A percentile compares a stretch with the other conserved stretches of the same genome.
phyloP scores from a whole-genome alignment of 2,888 invertebrate species.

The Muscina levida region DNA sequence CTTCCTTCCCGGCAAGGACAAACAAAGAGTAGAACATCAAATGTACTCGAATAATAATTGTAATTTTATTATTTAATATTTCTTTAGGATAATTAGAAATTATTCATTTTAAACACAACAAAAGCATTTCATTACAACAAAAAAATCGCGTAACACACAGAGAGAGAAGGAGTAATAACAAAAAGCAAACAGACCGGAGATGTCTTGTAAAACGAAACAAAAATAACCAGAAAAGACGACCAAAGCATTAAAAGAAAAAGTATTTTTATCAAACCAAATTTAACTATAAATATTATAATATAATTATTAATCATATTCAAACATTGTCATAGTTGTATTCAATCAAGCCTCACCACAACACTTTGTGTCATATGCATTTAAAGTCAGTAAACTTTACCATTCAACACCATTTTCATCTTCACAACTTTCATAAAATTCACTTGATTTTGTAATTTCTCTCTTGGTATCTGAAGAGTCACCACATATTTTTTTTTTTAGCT shows the following conservation, averaged over 20 bases:
- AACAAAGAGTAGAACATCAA: neutral
- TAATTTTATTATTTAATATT: conserved; percentile 53
- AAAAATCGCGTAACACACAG: conserved; percentile 12
- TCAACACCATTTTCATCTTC: neutral
- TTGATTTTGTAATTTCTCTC: neutral
- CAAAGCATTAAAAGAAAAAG: conserved; percentile 63
- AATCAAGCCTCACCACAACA: conserved; percentile 22
- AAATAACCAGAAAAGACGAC: conserved; percentile 48
- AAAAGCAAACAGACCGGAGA: neutral
- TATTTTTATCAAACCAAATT: conserved; percentile 44
- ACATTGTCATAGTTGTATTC: conserved; percentile 14
- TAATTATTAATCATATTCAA: conserved; percentile 34
- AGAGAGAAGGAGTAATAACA: conserved; percentile 8
- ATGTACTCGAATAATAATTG: conserved; percentile 6
- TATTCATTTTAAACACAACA: conserved; percentile 45
- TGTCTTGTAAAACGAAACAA: conserved; percentile 20
- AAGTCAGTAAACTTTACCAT: conserved; percentile 7
- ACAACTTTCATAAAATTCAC: neutral
- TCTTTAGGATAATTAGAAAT: conserved; percentile 48
- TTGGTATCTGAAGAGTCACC: neutral
- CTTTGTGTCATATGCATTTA: neutral
- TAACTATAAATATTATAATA: conserved; percentile 35
- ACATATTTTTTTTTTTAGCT: too few relatives aligned
- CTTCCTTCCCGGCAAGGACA: conserved; percentile 2
- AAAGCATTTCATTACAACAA: conserved; percentile 43